Evolutionary conservation across 2,888 invertebrate species (phyloP).

Genomic region (Cephus pygmeus): DNA sequence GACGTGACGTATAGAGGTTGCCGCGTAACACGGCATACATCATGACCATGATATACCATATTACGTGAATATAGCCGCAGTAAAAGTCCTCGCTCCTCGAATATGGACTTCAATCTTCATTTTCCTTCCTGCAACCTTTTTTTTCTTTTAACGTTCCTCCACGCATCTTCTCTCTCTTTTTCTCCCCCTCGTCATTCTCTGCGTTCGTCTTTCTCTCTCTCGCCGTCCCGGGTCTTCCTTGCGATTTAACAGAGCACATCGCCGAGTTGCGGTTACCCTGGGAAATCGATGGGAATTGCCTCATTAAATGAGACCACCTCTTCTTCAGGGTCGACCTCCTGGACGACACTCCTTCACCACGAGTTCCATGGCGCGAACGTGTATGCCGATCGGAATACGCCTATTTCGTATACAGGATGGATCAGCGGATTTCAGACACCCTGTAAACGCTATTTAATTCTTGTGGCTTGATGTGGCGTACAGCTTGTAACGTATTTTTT

Average conservation of each 20-base stretch:
- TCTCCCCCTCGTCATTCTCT: neutral
- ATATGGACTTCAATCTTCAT: neutral
- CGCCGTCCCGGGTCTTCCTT: neutral
- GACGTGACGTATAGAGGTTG: too few relatives aligned
- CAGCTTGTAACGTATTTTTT: too few relatives aligned
- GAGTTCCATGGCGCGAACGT: neutral
- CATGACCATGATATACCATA: neutral
- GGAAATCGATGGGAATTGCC: constrained; percentile 44
- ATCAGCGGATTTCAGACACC: neutral
- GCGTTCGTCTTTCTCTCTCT: neutral
- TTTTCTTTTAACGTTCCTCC: neutral
- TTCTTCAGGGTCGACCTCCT: neutral
- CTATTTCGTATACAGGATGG: neutral
- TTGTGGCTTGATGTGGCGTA: neutral
- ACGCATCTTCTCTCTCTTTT: neutral
- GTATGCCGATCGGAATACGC: neutral
- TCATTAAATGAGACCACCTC: constrained; percentile 35
- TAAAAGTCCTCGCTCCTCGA: neutral
- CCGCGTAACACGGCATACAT: neutral
- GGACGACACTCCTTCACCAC: neutral
- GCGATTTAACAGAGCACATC: constrained; percentile 8
- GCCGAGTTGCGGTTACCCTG: constrained; percentile 27
- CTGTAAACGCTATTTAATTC: neutral
- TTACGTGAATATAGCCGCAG: neutral
- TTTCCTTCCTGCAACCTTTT: neutral